These are phyloP conservation scores for Cyclargus thomasi DNA, from an alignment of 1,140 invertebrate species.

Conservation along the genomic window DNA sequence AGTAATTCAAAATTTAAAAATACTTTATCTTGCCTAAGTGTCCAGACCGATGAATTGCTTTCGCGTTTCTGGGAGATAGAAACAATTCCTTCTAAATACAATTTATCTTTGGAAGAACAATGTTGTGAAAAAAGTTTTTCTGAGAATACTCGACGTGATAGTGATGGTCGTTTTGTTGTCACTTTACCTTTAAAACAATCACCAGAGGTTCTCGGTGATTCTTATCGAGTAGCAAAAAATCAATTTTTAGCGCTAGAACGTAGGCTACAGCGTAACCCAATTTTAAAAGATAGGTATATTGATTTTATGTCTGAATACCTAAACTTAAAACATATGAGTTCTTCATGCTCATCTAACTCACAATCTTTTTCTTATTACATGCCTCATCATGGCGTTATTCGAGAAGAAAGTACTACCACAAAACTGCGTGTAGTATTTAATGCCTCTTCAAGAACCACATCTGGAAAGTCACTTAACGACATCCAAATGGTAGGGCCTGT, in stretches of 20 bases:
- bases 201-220: slow-evolving; percentile 23
- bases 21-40: background rate
- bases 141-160: slow-evolving; percentile 15
- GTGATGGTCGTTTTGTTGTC: slow-evolving; percentile 17
- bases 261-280: background rate
- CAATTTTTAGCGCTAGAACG: slow-evolving; percentile 21
- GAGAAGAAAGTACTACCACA: background rate
- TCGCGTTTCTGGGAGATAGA: slow-evolving; percentile 23
- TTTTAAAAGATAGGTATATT: background rate
- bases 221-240: slow-evolving; percentile 25
- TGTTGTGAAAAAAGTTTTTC: slow-evolving; percentile 20
- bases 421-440: slow-evolving; percentile 16
- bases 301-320: background rate
- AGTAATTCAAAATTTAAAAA: background rate
- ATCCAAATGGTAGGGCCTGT: slow-evolving; percentile 19
- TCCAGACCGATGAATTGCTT: slow-evolving; percentile 6
- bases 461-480: background rate
- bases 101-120: slow-evolving; percentile 16
- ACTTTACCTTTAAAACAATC: slow-evolving; percentile 23
- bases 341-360: background rate
- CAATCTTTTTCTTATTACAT: background rate
- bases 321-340: background rate
- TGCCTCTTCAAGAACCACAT: background rate
- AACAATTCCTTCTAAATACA: slow-evolving; percentile 11
- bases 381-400: slow-evolving; percentile 9